Evolutionary conservation across 2,797 vertebrate species (phyloP).

Genomic region (Falco novaeseelandiae): DNA sequence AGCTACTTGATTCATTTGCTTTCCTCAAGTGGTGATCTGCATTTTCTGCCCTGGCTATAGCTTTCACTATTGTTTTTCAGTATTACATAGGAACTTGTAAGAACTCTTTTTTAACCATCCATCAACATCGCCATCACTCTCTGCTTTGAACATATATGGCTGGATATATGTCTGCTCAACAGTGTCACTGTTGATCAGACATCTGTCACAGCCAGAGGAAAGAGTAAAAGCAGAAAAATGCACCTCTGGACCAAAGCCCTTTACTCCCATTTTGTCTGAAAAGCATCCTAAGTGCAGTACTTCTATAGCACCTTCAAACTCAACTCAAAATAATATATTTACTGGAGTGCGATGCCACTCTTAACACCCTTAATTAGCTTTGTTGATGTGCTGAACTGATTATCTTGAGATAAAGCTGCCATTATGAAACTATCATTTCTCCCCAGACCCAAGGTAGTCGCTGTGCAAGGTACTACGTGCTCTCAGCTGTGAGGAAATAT

Average conservation of each 20-base stretch:
- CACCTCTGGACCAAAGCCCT: background rate
- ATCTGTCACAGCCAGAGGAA: background rate
- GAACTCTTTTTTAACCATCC: background rate
- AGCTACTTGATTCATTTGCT: background rate
- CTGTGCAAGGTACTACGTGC: background rate
- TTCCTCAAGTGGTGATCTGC: background rate
- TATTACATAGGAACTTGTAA: fast-evolving
- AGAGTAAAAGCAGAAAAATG: background rate
- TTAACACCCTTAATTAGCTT: background rate
- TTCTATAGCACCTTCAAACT: background rate
- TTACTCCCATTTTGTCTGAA: background rate
- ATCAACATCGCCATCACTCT: background rate
- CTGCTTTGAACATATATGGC: background rate
- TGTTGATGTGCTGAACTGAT: background rate
- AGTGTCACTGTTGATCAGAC: background rate
- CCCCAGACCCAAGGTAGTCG: background rate
- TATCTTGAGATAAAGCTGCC: background rate
- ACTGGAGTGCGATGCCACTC: background rate
- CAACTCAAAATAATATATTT: background rate
- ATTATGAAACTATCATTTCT: background rate
- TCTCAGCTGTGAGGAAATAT: background rate
- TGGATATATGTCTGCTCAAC: background rate
- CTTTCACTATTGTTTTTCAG: background rate
- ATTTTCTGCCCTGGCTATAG: background rate
- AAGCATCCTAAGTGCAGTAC: background rate